Base-by-base conservation (phyloP, 1,140 invertebrate species). In the Trachelipus rathkii region DNA sequence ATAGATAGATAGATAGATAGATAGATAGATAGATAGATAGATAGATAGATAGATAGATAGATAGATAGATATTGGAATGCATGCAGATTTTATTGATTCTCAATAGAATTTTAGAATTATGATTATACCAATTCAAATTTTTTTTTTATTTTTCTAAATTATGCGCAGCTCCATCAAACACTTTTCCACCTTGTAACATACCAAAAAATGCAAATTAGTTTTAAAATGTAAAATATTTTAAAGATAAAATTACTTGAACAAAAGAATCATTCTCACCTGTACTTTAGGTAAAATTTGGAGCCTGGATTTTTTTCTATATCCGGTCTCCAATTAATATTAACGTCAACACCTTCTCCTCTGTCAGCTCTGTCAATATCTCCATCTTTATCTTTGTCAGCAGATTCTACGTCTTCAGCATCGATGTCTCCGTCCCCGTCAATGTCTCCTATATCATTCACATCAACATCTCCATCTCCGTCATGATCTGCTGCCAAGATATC, bases 271-370 rank as follows among this genome's bases (percentile, higher is more conserved):
- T 77, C 81, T 78, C 81, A 87, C 86, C 87, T 90, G 85, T 93
- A 96, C 85, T 95, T 92, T 0, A 93, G 94, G 82, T 91, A 95
- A 85, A 97, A 97, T 83, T 95, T 92, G n/a, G 91, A 91, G 79
- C 92, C 91, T 4, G 93, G 90, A 81, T 91, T 83, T 19, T 84
- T 85, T 66, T 84, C 89, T 44, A 90, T 83, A 82, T 89, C 90
- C 7, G 93, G 92, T 67, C 89, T 82, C 95, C 95, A 97, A 19
- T 89, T 89, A 0, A 98, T 89, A 80, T 89, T 89, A 43, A 96
- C 89, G 33, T 77, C 71, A 3, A 81, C 71, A 15, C 80, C 80
- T 15, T 76, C 77, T 0, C 80, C 80, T 19, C 77, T 76, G 44
- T 81, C 80, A 19, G 77, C 80, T 0, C 73, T 75, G 53, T 81